Evolutionary conservation across 2,113 vertebrate species (phyloP).

Genomic region (Phodopus roborovskii): DNA sequence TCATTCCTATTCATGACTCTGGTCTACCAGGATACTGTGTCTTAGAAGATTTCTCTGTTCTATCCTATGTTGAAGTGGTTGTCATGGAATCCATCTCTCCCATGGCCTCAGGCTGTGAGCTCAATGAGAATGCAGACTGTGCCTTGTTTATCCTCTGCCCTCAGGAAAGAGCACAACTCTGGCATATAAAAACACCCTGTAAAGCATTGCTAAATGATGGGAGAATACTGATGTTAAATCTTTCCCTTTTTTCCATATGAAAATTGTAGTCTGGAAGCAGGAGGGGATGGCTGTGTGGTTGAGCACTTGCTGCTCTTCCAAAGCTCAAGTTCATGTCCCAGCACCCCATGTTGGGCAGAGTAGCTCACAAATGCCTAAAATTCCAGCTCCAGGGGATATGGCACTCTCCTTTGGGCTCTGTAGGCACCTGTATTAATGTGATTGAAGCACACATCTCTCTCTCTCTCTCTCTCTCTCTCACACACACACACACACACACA

Average conservation of each 20-base stretch:
- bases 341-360: background rate
- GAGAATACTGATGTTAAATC: background rate
- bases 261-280: background rate
- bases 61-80: background rate
- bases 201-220: slow-evolving; percentile 46
- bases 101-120: background rate
- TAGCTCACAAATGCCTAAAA: background rate
- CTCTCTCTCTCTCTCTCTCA: no score
- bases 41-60: slow-evolving; percentile 34
- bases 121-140: background rate
- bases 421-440: background rate
- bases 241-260: background rate
- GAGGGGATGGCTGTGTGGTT: background rate
- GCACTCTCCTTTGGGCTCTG: background rate
- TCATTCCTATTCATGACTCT: slow-evolving; percentile 39
- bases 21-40: background rate
- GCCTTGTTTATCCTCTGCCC: slow-evolving; percentile 52
- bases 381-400: background rate
- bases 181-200: background rate
- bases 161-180: slow-evolving; percentile 10
- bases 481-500: background rate
- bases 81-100: background rate
- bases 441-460: background rate
- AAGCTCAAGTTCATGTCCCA: background rate
- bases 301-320: background rate